Evolutionary conservation across 2,113 vertebrate genomes (phyloP).

Genomic region (Phrynocephalus versicolor): DNA sequence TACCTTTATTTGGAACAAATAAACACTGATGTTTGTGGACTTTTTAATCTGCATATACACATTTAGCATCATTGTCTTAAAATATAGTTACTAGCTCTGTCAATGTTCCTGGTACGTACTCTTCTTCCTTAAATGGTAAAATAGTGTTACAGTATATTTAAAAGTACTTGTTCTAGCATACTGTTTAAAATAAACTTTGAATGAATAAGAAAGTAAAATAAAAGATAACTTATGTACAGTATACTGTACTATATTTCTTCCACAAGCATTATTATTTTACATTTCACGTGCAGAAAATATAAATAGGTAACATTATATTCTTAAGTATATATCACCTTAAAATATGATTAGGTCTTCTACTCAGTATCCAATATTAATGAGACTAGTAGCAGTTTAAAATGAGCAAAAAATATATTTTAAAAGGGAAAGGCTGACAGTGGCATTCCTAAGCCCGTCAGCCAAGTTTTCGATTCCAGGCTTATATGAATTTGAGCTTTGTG

Average conservation of each 20-base stretch:
- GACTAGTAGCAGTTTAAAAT: neutral
- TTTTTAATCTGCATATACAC: neutral
- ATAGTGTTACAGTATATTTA: neutral
- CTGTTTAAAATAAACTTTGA: neutral
- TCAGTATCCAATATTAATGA: neutral
- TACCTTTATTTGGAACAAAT: neutral
- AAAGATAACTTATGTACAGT: too few relatives aligned
- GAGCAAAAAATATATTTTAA: conserved; percentile 1
- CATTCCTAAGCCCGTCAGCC: neutral
- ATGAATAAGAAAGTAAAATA: neutral
- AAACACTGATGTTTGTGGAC: neutral
- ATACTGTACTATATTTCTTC: neutral
- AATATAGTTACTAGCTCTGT: neutral
- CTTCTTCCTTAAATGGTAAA: neutral
- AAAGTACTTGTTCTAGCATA: neutral
- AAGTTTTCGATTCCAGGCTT: neutral
- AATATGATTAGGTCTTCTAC: neutral
- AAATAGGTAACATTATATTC: neutral
- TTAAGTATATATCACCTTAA: neutral
- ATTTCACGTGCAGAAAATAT: neutral
- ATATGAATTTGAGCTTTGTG: neutral
- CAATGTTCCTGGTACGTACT: neutral
- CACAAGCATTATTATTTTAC: neutral
- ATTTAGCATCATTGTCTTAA: neutral
- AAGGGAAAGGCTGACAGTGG: neutral